A percentile compares a stretch with the other conserved stretches of the same genome.
Conservation (phyloP, 2,113 vertebrate genomes). For the Anoura caudifer region DNA sequence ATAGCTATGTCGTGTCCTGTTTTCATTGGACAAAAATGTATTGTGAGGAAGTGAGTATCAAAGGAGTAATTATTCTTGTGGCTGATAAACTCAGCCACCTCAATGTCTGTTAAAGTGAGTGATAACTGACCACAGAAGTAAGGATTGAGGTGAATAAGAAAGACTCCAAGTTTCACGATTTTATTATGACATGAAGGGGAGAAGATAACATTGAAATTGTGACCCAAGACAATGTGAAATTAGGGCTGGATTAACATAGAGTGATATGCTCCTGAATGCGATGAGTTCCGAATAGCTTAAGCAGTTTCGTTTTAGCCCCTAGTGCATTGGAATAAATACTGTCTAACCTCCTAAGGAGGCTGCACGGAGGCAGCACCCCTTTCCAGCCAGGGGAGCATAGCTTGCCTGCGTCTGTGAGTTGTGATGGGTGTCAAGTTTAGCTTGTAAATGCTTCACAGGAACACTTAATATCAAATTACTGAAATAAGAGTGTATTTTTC, state of each 20-base stretch:
- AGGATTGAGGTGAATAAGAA: neutral
- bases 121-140: neutral
- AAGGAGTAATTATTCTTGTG: neutral
- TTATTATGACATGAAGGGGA: neutral
- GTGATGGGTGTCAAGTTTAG: neutral
- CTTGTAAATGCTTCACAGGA: neutral
- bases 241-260: neutral
- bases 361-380: neutral
- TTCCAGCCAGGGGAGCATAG: neutral
- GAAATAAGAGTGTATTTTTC: slow-evolving; percentile 3
- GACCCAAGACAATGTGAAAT: neutral
- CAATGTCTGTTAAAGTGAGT: neutral
- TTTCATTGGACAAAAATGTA: neutral
- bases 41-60: neutral
- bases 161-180: neutral
- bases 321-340: neutral
- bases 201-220: neutral
- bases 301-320: slow-evolving; percentile 11
- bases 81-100: neutral
- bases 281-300: slow-evolving; percentile 25
- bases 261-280: neutral
- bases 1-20: neutral
- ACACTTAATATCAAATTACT: slow-evolving; percentile 35
- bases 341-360: neutral
- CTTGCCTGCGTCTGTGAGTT: neutral